Conservation (phyloP, 2,888 invertebrate species). For the Dicranocentrus wangi region DNA sequence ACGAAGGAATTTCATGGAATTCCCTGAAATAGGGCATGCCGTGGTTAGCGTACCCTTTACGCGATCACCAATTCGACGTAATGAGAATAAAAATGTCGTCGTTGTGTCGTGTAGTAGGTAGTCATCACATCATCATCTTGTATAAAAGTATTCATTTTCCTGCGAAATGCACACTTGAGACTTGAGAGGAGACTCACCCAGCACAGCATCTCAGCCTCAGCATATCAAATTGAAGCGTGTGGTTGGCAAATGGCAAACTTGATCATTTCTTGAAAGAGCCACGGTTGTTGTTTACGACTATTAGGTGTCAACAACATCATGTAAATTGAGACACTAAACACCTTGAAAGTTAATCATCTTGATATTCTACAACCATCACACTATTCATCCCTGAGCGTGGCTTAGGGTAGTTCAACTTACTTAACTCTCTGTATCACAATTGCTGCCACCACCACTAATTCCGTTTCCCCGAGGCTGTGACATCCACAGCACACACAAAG, state of each 20-base stretch:
- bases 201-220: too few relatives aligned
- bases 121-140: too few relatives aligned
- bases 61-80: background rate
- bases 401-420: constrained; percentile 61
- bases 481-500: constrained; percentile 33
- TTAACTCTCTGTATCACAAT: constrained; percentile 41
- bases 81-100: constrained; percentile 43
- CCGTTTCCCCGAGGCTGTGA: constrained; percentile 55
- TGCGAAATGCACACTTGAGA: too few relatives aligned
- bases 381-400: constrained; percentile 60
- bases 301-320: constrained; percentile 60
- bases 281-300: constrained; percentile 49
- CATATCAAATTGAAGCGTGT: constrained; percentile 6
- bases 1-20: constrained; percentile 52
- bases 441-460: constrained; percentile 40
- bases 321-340: constrained; percentile 57
- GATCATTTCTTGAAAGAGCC: too few relatives aligned
- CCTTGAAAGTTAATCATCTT: constrained; percentile 64
- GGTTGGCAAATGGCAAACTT: constrained; percentile 14
- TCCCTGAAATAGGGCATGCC: constrained; percentile 51
- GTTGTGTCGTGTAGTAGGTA: too few relatives aligned
- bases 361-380: constrained; percentile 42
- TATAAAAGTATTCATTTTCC: too few relatives aligned
- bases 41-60: constrained; percentile 32
- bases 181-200: too few relatives aligned